Evolutionary conservation across 2,888 invertebrate species (phyloP), one percentile per base, ranked within the genome.

Genomic region (Mesochorus sp.): DNA sequence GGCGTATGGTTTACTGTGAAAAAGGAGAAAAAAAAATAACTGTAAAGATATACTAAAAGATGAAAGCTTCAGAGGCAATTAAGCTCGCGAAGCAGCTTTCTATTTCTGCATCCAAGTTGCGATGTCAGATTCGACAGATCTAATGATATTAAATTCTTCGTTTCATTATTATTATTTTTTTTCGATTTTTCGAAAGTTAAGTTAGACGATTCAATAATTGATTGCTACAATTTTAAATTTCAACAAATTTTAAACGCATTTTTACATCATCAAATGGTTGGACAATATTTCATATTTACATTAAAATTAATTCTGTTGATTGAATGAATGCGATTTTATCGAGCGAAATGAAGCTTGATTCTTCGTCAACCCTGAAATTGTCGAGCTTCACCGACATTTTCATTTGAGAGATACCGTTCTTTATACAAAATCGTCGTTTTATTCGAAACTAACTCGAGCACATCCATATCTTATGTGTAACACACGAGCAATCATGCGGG

Each of bases 11-110:
- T 51, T 39, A 74, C 68, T 47, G 57, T 28, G 49, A 57, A 31
- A 61, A 59, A 55, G 61, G 47, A 26, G 28, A 19, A 51, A 70
- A 49, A 24, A 14, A 14, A 39, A 26, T 31, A 19, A 49, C 19
- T 19, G 51, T 47, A 53, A 21, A 21, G 47, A 57, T 19, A 21
- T 49, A 51, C 47, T 34, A 24, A 14, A 24, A 42, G 71, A 64
- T 76, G 67, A 67, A 62, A 77, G 77, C 67, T 72, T 68, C 42
- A 49, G 72, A 83, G 83, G 83, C 85, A 85, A 87, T 86, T 86
- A 86, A 86, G 83, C 81, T 80, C 26, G 47, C 72, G 71, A 53
- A 21, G n/a, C 17, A 24, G 82, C 71, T 73, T 67, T 76, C 79
- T 79, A 71, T 81, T 78, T 71, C 57, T 55, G 64, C 68, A 74